These are phyloP conservation scores for Pilophorus perplexus DNA, from an alignment of 2,888 invertebrate genomes.

Conservation along the genomic window DNA sequence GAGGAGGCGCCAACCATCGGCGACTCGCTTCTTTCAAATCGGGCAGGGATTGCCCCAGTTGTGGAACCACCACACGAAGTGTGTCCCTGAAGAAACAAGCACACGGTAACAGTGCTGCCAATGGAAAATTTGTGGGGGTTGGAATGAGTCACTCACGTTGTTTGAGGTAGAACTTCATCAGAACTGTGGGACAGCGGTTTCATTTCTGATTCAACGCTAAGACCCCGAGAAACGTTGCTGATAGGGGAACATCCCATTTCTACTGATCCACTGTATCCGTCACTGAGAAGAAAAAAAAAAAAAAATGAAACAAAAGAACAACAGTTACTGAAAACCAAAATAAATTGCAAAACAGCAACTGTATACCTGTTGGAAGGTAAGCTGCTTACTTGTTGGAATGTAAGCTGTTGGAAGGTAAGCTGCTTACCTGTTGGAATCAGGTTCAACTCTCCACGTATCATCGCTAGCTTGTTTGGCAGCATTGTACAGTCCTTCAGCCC, in stretches of 20 bases:
- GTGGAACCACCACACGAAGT: constrained; percentile 43
- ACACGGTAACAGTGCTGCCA: background rate
- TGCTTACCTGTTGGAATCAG: constrained; percentile 45
- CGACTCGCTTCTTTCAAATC: constrained; percentile 59
- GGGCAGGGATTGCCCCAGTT: constrained; percentile 74
- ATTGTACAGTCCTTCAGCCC: constrained; percentile 71
- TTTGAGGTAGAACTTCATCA: constrained; percentile 52
- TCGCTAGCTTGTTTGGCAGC: constrained; percentile 48
- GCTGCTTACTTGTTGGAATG: no score
- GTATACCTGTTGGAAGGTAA: no score
- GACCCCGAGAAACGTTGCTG: constrained; percentile 55
- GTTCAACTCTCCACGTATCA: constrained; percentile 45
- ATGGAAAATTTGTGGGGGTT: background rate
- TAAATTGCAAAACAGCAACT: no score
- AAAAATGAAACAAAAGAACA: background rate
- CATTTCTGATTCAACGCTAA: constrained; percentile 55
- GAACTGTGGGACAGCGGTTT: constrained; percentile 55
- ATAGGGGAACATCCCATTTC: constrained; percentile 59
- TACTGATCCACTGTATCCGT: constrained; percentile 59
- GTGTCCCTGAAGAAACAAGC: constrained; percentile 41
- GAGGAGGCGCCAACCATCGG: constrained; percentile 44
- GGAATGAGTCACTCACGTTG: constrained; percentile 30
- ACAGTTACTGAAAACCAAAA: background rate
- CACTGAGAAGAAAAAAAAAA: constrained; percentile 19
- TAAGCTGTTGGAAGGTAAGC: no score